phyloP scores from a whole-genome alignment of 2,888 invertebrate species.

The Plebejus argus region DNA sequence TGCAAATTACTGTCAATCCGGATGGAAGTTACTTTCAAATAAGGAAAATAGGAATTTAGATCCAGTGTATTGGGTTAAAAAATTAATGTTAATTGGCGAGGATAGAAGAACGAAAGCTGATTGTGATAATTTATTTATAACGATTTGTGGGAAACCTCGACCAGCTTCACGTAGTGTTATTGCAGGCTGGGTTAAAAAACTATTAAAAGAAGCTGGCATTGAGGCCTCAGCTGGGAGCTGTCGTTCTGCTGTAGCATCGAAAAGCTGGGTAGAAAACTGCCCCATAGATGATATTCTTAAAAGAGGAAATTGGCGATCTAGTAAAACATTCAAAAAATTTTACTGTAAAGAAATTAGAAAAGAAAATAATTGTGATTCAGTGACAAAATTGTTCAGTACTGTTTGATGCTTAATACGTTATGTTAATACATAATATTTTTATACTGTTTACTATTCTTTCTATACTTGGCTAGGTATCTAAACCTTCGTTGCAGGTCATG shows the following conservation, averaged over 20 bases:
- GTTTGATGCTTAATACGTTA: neutral
- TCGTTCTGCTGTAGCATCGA: no score
- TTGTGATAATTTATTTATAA: slow-evolving; percentile 31
- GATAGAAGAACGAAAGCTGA: slow-evolving; percentile 21
- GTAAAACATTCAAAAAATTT: slow-evolving; percentile 38
- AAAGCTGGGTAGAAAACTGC: no score
- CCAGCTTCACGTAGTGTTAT: slow-evolving; percentile 39
- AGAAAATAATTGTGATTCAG: neutral
- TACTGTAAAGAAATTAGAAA: neutral
- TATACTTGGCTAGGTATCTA: slow-evolving; percentile 33
- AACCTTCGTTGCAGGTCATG: slow-evolving; percentile 12
- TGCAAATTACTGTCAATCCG: slow-evolving; percentile 39
- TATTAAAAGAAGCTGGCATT: slow-evolving; percentile 35
- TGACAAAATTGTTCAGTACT: neutral
- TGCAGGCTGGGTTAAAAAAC: slow-evolving; percentile 40
- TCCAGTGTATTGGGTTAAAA: slow-evolving; percentile 37
- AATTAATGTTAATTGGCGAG: slow-evolving; percentile 13
- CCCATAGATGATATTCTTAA: slow-evolving; percentile 40
- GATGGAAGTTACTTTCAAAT: slow-evolving; percentile 37
- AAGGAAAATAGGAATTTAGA: slow-evolving; percentile 29
- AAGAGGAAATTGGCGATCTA: slow-evolving; percentile 40
- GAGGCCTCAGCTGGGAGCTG: slow-evolving; percentile 35
- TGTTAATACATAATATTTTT: neutral
- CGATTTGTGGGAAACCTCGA: slow-evolving; percentile 26
- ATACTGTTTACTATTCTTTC: no score